These are phyloP conservation scores for Sparus aurata DNA, from an alignment of 2,797 vertebrate species.

Conservation along the genomic window DNA sequence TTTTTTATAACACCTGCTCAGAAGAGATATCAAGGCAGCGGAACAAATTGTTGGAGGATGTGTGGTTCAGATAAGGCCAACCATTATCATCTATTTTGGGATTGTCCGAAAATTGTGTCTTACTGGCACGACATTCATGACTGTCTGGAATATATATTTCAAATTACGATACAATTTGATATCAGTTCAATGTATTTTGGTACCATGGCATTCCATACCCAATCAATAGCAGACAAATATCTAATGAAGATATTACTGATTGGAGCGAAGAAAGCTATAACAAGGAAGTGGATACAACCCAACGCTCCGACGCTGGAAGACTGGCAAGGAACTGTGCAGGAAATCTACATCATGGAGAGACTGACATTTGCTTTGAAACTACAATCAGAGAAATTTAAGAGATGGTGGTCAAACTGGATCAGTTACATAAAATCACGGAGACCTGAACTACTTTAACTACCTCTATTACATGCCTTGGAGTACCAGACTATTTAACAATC, in stretches of 20 bases:
- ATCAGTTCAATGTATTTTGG: background rate
- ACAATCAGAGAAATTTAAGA: background rate
- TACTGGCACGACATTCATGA: too few species aligned
- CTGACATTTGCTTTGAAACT: background rate
- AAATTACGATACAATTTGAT: background rate
- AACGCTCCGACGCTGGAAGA: too few species aligned
- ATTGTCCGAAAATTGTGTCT: background rate
- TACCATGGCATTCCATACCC: background rate
- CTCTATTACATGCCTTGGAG: too few species aligned
- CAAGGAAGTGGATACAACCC: too few species aligned
- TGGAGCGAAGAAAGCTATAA: background rate
- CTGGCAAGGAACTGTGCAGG: too few species aligned
- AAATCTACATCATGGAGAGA: background rate
- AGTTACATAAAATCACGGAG: too few species aligned
- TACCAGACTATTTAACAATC: too few species aligned
- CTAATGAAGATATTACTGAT: background rate
- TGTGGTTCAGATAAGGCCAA: background rate
- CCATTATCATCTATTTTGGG: background rate
- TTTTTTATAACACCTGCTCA: too few species aligned
- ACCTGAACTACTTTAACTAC: too few species aligned
- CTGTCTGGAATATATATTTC: background rate
- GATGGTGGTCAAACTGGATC: too few species aligned
- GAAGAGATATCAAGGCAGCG: too few species aligned
- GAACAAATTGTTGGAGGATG: background rate
- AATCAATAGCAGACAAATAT: background rate